Percentiles rank a stretch among this genome's conserved stretches.
Evolutionary conservation across 2,888 invertebrate species (phyloP).

Genomic region (Halictus ligatus): DNA sequence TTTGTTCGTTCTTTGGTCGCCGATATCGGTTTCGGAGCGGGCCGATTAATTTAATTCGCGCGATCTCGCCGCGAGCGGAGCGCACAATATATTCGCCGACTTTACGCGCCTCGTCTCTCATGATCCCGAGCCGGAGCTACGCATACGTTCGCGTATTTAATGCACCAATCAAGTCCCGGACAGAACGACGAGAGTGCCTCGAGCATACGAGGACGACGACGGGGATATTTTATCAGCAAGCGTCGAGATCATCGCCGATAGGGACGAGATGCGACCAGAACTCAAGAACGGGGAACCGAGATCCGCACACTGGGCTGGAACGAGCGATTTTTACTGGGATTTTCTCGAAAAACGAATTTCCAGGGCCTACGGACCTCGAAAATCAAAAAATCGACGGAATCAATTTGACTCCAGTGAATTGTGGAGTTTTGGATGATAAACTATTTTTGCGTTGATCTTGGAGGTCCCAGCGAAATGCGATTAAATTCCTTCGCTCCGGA

Average conservation of each 20-base stretch:
- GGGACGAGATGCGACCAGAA: not conserved
- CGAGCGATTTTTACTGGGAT: not conserved
- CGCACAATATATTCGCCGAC: slow-evolving; percentile 21
- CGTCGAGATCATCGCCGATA: slow-evolving; percentile 62
- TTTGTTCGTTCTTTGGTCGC: not conserved
- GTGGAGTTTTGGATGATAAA: too few species aligned
- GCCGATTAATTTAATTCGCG: slow-evolving; percentile 7
- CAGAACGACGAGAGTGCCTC: slow-evolving; percentile 51
- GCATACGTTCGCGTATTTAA: slow-evolving; percentile 58
- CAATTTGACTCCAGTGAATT: too few species aligned
- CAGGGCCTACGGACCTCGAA: not conserved
- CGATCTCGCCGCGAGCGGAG: not conserved
- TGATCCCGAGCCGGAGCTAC: slow-evolving; percentile 20
- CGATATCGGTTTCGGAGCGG: not conserved
- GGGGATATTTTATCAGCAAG: slow-evolving; percentile 57
- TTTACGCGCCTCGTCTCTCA: slow-evolving; percentile 28
- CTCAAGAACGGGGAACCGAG: slow-evolving; percentile 1
- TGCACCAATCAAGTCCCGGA: slow-evolving; percentile 59
- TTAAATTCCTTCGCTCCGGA: not conserved
- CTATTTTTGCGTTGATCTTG: too few species aligned
- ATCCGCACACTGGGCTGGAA: not conserved
- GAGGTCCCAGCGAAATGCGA: not conserved
- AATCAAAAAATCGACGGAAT: too few species aligned
- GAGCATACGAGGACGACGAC: slow-evolving; percentile 46
- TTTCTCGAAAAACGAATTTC: not conserved